Percentiles rank a stretch among this genome's conserved stretches.
These are phyloP conservation scores for Semibalanus balanoides DNA, from an alignment of 1,140 invertebrate genomes.

Conservation along the genomic window DNA sequence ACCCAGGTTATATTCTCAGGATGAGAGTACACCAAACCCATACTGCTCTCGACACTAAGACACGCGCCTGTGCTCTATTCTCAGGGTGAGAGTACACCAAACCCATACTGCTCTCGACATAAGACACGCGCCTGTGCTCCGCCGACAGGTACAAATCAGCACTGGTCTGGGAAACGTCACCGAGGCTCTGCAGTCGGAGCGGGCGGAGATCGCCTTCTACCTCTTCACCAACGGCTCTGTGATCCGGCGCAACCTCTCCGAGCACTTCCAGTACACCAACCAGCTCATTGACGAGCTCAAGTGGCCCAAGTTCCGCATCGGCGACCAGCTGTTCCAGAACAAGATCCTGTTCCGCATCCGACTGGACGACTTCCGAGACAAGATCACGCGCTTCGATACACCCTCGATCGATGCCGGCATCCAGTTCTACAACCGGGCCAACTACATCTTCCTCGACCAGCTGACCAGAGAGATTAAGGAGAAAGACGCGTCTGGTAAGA, in stretches of 20 bases:
- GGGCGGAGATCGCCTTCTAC: constrained; percentile 24
- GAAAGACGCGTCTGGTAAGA: constrained; percentile 12
- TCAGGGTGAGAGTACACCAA: no score
- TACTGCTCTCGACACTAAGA: no score
- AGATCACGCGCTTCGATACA: constrained; percentile 13
- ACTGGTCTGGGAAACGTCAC: constrained; percentile 17
- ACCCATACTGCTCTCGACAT: no score
- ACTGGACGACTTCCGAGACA: constrained; percentile 20
- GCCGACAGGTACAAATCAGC: constrained; percentile 14
- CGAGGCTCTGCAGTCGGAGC: constrained; percentile 26
- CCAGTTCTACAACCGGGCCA: constrained; percentile 18
- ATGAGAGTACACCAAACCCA: no score
- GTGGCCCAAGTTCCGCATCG: constrained; percentile 14
- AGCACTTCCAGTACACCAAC: constrained; percentile 18
- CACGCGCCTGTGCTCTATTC: no score
- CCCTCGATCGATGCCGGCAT: constrained; percentile 16
- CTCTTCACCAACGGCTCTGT: constrained; percentile 17
- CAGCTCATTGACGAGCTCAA: constrained; percentile 15
- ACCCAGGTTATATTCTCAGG: no score
- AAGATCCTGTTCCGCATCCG: constrained; percentile 21
- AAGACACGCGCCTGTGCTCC: no score
- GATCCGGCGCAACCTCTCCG: constrained; percentile 17
- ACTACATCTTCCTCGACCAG: constrained; percentile 16
- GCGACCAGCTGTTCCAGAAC: constrained; percentile 17
- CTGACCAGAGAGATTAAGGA: constrained; percentile 18